Base-by-base conservation (phyloP, 2,797 vertebrate genomes). In the Hoplostethus atlanticus region DNA sequence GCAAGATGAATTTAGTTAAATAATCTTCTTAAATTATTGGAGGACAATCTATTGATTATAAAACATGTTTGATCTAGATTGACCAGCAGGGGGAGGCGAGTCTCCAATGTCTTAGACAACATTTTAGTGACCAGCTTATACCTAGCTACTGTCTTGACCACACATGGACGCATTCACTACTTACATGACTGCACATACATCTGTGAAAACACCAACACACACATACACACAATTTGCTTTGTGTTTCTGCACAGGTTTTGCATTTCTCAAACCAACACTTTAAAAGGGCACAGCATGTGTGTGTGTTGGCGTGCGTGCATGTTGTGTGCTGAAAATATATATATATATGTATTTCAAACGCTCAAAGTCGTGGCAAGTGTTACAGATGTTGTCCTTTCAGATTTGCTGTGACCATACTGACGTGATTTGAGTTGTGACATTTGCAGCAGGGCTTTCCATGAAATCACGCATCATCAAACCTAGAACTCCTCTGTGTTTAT, bases 401-500 rank as follows among this genome's bases (percentile, higher is more conserved):
- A 63, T 48, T 64, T 42, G 61, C 55, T 1, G 2, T 2, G 61
- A 60, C 44, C 57, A 51, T 38, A 30, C 67, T 63, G 54, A 76
- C 80, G 68, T 48, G 60, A 64, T 77, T 31, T 68, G 69, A 82
- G 65, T 52, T 68, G 67, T 80, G 83, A 83, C 80, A 81, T 87
- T 85, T 87, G 48, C 81, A 77, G 67, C 3, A 12, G 65, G 56
- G 70, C 79, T 83, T 84, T 36, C 7, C 6, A 36, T 36, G 52
- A 81, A 80, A 76, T 68, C 78, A 71, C 65, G 58, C 58, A 56
- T 28, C 28, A 28, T 28, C 28, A 28, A 28, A 28, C 28, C 28
- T 2, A 28, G 7, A 50, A 74, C 31, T 42, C 60, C 28, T 65
- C 16, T 0, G 34, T 61, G 67, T 57, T 71, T 76, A 82, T 71